Base-by-base conservation (phyloP, 92 coral and sea anemone genomes). In the Actinernus sp. region DNA sequence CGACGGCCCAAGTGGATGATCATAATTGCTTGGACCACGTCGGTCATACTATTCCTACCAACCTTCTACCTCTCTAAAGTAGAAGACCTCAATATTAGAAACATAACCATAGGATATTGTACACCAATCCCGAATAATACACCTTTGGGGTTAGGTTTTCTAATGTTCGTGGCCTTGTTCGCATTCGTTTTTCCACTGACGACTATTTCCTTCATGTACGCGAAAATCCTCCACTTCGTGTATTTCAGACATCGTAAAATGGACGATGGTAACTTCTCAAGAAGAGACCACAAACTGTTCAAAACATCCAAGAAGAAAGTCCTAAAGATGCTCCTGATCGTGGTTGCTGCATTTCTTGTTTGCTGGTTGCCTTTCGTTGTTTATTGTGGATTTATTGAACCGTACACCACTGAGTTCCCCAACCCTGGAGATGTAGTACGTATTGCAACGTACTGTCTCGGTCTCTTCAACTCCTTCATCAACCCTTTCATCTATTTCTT, bases 401-500 rank as follows among this genome's bases (percentile, higher is more conserved):
- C 71, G 26, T 31, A 83, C 58, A 30, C 47, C 18, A 60, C 68
- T 3, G 37, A 22, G 4, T 83, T 83, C 51, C 89, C 89, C 0
- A 83, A 83, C 11, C 89, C 72, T 9, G 78, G 61, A 0, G 89
- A 83, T 36, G 53, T 83, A 39, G 38, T 68, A 3, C 89, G 89
- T 20, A 74, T 83, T 13, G 30, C 66, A 0, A 58, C 65, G 0
- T 83, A 83, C 22, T 83, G 74, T 41, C 52, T 83, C 11, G 89
- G 83, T 0, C 73, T 83, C 12, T 36, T 61, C 34, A 83, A 83
- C 52, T 83, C 89, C 17, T 40, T 75, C 12, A 43, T 78, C 13
- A 83, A 83, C 23, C 89, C 89, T 1, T 74, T 83, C 44, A 71
- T 83, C 12, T 83, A 83, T 30, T 83, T 83, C 68, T 83, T 83